A percentile compares a stretch with the other conserved stretches of the same genome.
Evolutionary conservation across 2,888 invertebrate genomes (phyloP).

Genomic region (Parapristionchus giblindavisi): DNA sequence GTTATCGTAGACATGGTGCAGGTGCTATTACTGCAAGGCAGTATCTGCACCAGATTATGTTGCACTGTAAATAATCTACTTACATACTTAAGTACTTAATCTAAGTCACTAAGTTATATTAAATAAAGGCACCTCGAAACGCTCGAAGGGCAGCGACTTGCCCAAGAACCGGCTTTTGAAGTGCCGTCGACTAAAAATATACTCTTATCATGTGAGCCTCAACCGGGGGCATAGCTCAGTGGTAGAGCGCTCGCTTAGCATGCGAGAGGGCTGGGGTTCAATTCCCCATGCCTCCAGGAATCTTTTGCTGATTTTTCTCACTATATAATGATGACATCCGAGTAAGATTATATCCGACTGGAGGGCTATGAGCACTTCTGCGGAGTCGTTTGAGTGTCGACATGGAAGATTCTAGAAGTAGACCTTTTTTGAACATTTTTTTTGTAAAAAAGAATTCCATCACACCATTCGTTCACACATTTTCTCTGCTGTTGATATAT

Average conservation of each 20-base stretch:
- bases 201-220: neutral
- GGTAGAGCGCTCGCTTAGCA: conserved; percentile 36
- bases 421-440: neutral
- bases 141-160: conserved; percentile 6
- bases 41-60: conserved; percentile 2
- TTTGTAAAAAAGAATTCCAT: neutral
- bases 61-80: conserved; percentile 3
- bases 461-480: no score
- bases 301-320: neutral
- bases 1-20: no score
- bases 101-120: neutral
- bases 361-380: conserved; percentile 22
- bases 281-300: conserved; percentile 25
- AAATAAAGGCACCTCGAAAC: no score
- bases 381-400: neutral
- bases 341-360: neutral
- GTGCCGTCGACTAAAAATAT: conserved; percentile 17
- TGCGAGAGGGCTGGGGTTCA: conserved; percentile 37
- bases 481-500: no score
- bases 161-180: conserved; percentile 20
- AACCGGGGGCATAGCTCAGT: conserved; percentile 29
- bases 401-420: neutral
- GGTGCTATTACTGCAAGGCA: no score
- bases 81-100: neutral
- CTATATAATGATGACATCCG: conserved; percentile 28